A percentile compares a stretch with the other conserved stretches of the same genome.
Conservation (phyloP, 2,888 invertebrate species). For the Drosophila kanekoi region DNA sequence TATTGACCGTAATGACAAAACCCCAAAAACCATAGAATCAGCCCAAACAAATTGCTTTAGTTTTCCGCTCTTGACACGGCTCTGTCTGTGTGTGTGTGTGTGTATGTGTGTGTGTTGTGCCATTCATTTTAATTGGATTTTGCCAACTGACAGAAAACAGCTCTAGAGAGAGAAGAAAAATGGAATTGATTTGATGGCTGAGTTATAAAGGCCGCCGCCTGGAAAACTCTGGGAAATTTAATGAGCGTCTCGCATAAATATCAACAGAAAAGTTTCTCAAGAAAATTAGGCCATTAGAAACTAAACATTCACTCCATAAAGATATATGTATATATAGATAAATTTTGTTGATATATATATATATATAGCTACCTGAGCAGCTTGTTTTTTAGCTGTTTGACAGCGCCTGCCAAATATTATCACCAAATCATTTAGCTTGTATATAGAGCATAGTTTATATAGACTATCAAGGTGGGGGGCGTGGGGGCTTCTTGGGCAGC, state of each 20-base stretch:
- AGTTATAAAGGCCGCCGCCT: constrained; percentile 25
- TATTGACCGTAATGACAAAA: constrained; percentile 84
- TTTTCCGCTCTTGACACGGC: constrained; percentile 59
- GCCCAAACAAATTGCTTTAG: constrained; percentile 75
- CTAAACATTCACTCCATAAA: constrained; percentile 24
- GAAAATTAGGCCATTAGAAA: constrained; percentile 59
- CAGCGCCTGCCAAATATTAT: constrained; percentile 24
- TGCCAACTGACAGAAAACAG: constrained; percentile 42
- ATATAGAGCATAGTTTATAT: constrained; percentile 20
- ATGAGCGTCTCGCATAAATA: constrained; percentile 45
- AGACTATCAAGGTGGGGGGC: constrained; percentile 8
- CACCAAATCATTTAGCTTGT: constrained; percentile 41
- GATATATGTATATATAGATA: not conserved
- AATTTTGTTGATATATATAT: not conserved
- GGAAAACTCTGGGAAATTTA: constrained; percentile 40
- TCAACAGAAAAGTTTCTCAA: constrained; percentile 48
- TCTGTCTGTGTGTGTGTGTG: constrained; percentile 11
- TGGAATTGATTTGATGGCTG: constrained; percentile 52
- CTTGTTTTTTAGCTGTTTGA: constrained; percentile 4
- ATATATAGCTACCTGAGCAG: constrained; percentile 22
- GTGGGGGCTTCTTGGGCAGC: not conserved
- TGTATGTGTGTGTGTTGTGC: constrained; percentile 8
- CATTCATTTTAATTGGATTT: constrained; percentile 71
- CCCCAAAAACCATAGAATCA: constrained; percentile 64
- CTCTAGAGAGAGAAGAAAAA: constrained; percentile 49